These are phyloP conservation scores for Ursus arctos DNA, from an alignment of 2,113 vertebrate genomes.

Conservation along the genomic window DNA sequence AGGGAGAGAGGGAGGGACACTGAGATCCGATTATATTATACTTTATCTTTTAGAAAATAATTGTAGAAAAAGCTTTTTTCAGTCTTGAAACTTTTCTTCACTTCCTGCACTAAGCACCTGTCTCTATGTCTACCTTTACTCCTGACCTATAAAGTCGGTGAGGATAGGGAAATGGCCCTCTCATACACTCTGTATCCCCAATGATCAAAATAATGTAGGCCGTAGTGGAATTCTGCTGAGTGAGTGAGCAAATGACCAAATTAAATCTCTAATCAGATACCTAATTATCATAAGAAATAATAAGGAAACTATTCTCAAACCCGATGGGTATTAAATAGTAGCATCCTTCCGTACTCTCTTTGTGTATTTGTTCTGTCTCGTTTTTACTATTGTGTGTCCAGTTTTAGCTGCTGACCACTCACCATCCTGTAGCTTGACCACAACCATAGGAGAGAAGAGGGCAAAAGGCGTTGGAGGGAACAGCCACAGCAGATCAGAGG, in stretches of 20 bases:
- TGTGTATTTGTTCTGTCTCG: background rate
- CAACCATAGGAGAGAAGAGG: background rate
- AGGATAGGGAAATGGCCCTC: background rate
- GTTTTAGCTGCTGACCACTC: background rate
- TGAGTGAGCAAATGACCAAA: background rate
- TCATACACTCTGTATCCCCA: background rate
- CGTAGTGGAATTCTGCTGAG: background rate
- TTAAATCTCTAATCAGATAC: background rate
- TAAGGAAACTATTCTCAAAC: background rate
- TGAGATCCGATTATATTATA: background rate
- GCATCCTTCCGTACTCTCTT: background rate
- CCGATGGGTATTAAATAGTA: background rate
- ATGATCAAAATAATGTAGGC: background rate
- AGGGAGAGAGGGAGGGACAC: background rate
- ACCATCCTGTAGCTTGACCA: background rate
- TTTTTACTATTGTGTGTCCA: background rate
- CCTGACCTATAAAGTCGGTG: background rate
- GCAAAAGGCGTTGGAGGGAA: background rate
- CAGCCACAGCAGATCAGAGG: background rate
- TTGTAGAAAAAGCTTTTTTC: slow-evolving; percentile 11
- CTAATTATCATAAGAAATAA: background rate
- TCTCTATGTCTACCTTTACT: background rate
- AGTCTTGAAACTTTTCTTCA: slow-evolving; percentile 27
- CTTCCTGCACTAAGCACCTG: background rate
- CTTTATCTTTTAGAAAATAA: background rate